Evolutionary conservation across 1,140 invertebrate species (phyloP).

Genomic region (Ooceraea biroi): DNA sequence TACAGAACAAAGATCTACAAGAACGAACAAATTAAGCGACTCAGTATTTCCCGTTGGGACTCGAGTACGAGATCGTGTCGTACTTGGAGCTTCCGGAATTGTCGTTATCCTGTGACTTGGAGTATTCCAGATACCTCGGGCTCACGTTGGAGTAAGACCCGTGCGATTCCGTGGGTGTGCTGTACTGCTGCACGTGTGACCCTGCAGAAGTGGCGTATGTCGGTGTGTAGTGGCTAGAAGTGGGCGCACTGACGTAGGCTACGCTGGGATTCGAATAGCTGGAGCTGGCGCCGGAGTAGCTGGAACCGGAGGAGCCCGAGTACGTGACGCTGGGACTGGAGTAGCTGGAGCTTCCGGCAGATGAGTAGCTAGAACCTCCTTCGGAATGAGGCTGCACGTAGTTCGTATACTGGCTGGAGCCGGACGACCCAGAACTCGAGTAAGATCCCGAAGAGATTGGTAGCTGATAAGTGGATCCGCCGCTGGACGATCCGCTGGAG

Average conservation of each 20-base stretch:
- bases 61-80: slow-evolving; percentile 85
- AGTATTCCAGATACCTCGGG: slow-evolving; percentile 78
- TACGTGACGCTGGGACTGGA: slow-evolving; percentile 65
- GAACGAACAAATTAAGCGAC: slow-evolving; percentile 10
- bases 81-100: slow-evolving; percentile 74
- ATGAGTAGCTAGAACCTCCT: slow-evolving; percentile 72
- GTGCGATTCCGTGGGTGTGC: slow-evolving; percentile 66
- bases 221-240: slow-evolving; percentile 52
- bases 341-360: slow-evolving; percentile 65
- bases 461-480: slow-evolving; percentile 77
- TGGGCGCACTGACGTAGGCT: slow-evolving; percentile 35
- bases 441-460: slow-evolving; percentile 77
- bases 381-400: slow-evolving; percentile 77
- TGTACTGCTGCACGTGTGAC: slow-evolving; percentile 56
- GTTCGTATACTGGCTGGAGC: slow-evolving; percentile 66
- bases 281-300: slow-evolving; percentile 46
- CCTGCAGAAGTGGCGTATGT: slow-evolving; percentile 63
- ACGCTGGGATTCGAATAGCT: slow-evolving; percentile 63
- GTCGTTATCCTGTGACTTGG: slow-evolving; percentile 72
- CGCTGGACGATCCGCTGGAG: slow-evolving; percentile 76
- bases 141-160: slow-evolving; percentile 77
- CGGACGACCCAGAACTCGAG: slow-evolving; percentile 55
- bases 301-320: slow-evolving; percentile 36
- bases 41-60: slow-evolving; percentile 76
- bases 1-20: background rate